Base-by-base conservation (phyloP, 1,140 invertebrate genomes). In the Tenebrio molitor region DNA sequence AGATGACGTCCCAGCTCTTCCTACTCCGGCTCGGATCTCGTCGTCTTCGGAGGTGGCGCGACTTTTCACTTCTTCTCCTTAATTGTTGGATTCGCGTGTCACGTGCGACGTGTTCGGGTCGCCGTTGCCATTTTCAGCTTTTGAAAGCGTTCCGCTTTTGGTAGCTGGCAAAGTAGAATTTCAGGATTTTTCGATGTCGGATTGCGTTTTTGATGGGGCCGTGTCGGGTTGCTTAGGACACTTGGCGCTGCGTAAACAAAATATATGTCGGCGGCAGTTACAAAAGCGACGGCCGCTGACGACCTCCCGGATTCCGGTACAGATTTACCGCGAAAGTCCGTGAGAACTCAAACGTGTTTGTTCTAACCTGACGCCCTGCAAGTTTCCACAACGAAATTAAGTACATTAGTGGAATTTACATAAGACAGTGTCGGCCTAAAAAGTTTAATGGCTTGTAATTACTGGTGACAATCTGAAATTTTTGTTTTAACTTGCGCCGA, bases 321-420 rank as follows among this genome's bases (percentile, higher is more conserved):
- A 46, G 29, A 23, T 53, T 66, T 46, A 33, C 42, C 44, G 39
- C 42, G 42, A 39, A 64, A 53, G 29, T 58, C 64, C 34, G 66
- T 73, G 62, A 42, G 62, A 65, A 65, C 62, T 39, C 19, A 65
- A 65, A 65, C 62, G 62, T 65, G 62, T 39, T 58, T 58, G 50
- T 58, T 29, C 50, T 58, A 53, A 53, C 46, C 46, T 53, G 29
- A 29, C 50, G 50, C 50, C 50, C 50, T 58, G 50, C 21, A 25
- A 29, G 50, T 58, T 58, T 58, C 50, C 50, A 58, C 50, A 4
- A 58, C 23, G 50, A 58, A 58, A 58, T 58, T 58, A 58, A 58
- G 3, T 14, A 58, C 23, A 58, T 58, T 58, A 58, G 50, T 33
- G 50, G 50, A 25, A 58, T 58, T 58, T 58, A 58, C 50, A 58